Percentiles rank a stretch among this genome's conserved stretches.
Conservation (phyloP, 2,113 vertebrate species). For the Thalassoma bifasciatum region DNA sequence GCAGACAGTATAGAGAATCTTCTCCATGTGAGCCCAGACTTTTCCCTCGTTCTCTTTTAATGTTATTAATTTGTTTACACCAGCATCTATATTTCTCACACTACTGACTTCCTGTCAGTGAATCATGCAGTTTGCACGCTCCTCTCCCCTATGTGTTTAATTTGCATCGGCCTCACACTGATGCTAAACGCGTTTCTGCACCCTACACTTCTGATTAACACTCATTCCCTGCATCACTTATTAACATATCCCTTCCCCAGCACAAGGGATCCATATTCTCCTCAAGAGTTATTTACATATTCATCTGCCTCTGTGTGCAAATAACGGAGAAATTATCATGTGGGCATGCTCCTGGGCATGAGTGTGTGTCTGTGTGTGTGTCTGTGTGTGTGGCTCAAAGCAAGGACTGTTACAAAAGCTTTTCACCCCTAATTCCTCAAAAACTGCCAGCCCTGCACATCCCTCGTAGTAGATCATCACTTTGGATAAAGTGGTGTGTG, state of each 20-base stretch:
- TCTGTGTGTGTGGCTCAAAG: conserved; percentile 54
- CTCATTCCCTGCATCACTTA: conserved; percentile 52
- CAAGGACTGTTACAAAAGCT: conserved; percentile 69
- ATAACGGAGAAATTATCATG: conserved; percentile 66
- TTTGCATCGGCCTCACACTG: conserved; percentile 47
- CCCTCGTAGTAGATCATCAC: conserved; percentile 51
- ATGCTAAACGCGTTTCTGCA: conserved; percentile 53
- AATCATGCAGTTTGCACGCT: conserved; percentile 32
- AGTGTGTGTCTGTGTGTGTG: conserved; percentile 4
- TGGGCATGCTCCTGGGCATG: conserved; percentile 48
- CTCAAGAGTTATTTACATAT: conserved; percentile 73
- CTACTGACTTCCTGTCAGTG: conserved; percentile 29
- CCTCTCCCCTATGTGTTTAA: conserved; percentile 24
- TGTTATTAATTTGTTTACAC: conserved; percentile 31
- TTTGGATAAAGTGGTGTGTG: conserved; percentile 41
- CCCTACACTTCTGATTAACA: conserved; percentile 62
- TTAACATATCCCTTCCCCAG: conserved; percentile 65
- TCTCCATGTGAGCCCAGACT: not conserved
- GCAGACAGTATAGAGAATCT: conserved; percentile 56
- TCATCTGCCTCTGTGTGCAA: conserved; percentile 72
- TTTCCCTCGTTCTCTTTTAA: not conserved
- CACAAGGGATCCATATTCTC: conserved; percentile 65
- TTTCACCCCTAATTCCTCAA: conserved; percentile 59
- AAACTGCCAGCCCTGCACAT: conserved; percentile 30
- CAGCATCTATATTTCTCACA: conserved; percentile 20